phyloP scores from a whole-genome alignment of 2,797 vertebrate genomes.

The Pseudotriccus pelzelni region DNA sequence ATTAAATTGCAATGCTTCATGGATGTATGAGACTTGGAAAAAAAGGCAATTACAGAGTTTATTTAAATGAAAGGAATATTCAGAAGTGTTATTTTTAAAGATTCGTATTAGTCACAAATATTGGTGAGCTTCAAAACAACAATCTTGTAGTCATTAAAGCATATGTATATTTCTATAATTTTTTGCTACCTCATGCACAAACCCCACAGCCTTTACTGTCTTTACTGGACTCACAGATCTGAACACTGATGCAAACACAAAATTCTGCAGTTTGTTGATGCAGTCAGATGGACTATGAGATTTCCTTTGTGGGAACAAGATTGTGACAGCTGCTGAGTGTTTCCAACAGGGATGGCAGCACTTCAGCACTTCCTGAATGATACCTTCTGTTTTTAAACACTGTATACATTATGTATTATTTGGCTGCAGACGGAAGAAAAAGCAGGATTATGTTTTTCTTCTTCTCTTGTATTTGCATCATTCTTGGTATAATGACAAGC shows the following conservation, averaged over 20 bases:
- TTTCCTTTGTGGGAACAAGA: not conserved
- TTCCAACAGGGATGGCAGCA: not conserved
- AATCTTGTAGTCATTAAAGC: not conserved
- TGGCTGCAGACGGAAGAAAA: not conserved
- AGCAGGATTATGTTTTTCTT: not conserved
- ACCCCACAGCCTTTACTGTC: not conserved
- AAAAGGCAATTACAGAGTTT: not conserved
- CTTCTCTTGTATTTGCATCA: not conserved
- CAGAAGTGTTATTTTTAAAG: not conserved
- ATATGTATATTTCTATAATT: not conserved
- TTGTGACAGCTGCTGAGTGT: not conserved
- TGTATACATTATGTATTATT: not conserved
- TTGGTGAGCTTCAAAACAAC: not conserved
- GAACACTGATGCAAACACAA: not conserved
- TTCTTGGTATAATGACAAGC: not conserved
- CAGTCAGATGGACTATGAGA: not conserved
- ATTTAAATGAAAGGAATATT: conserved; percentile 7
- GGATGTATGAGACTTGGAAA: not conserved
- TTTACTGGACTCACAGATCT: not conserved
- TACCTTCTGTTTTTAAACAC: not conserved
- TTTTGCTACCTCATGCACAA: conserved; percentile 35
- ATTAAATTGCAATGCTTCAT: not conserved
- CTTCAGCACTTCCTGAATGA: not conserved
- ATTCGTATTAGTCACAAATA: not conserved
- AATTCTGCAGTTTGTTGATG: not conserved